Conservation (phyloP, 92 coral and sea anemone species). For the Actinernus sp. region DNA sequence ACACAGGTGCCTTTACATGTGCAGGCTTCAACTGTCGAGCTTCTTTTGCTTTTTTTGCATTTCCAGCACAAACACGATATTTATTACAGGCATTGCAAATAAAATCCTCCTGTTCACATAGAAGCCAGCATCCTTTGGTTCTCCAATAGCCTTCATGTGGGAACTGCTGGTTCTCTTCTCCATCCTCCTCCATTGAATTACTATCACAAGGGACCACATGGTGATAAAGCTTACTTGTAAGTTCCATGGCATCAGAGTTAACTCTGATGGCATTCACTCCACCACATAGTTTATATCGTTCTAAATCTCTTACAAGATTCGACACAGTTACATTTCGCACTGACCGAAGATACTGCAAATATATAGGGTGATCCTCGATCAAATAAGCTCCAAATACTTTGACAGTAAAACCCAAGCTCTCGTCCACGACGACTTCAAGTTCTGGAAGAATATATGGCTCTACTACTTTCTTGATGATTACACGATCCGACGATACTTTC, state of each 20-base stretch:
- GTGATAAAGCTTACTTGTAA: constrained; percentile 46
- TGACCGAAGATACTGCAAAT: constrained; percentile 27
- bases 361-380: constrained; percentile 52
- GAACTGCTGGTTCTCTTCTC: constrained; percentile 49
- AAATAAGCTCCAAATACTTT: constrained; percentile 55
- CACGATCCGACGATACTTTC: constrained; percentile 19
- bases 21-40: constrained; percentile 28
- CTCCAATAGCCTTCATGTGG: constrained; percentile 41
- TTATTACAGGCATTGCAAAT: constrained; percentile 20
- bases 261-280: too few species aligned
- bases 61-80: constrained; percentile 17
- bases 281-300: constrained; percentile 29
- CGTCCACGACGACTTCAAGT: constrained; percentile 55
- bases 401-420: constrained; percentile 63
- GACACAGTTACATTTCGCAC: constrained; percentile 45
- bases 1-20: constrained; percentile 56
- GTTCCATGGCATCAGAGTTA: constrained; percentile 12
- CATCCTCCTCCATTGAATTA: constrained; percentile 29
- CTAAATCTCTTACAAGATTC: constrained; percentile 41
- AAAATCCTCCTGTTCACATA: constrained; percentile 7
- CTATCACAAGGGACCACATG: constrained; percentile 52
- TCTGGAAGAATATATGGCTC: constrained; percentile 56
- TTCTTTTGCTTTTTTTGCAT: constrained; percentile 44
- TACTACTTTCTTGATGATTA: constrained; percentile 35
- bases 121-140: constrained; percentile 1